A percentile compares a stretch with the other conserved stretches of the same genome.
Evolutionary conservation across 2,888 invertebrate genomes (phyloP).

Genomic region (Odontocolon sp.): DNA sequence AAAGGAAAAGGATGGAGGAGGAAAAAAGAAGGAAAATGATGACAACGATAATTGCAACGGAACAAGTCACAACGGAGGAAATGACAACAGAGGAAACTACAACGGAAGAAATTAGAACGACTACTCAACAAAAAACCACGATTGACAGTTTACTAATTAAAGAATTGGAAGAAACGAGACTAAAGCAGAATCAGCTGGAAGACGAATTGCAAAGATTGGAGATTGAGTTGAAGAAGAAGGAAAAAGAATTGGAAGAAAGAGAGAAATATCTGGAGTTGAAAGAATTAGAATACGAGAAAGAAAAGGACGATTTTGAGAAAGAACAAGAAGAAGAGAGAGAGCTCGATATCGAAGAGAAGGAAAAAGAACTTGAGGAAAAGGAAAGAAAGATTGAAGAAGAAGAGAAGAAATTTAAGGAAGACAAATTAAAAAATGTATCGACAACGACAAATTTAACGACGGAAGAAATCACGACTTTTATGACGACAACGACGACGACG

Average conservation of each 20-base stretch:
- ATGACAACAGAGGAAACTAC: not conserved
- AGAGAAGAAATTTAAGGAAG: slow-evolving; percentile 9
- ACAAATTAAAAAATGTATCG: not conserved
- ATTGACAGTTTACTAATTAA: slow-evolving; percentile 21
- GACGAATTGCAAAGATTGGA: slow-evolving; percentile 30
- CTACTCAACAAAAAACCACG: slow-evolving; percentile 18
- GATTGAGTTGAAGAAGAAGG: slow-evolving; percentile 44
- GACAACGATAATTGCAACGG: not conserved
- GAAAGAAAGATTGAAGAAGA: slow-evolving; percentile 27
- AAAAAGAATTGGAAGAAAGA: slow-evolving; percentile 51
- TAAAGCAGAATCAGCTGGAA: slow-evolving; percentile 47
- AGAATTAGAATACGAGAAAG: slow-evolving; percentile 47
- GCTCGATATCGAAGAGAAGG: slow-evolving; percentile 37
- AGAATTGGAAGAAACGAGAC: slow-evolving; percentile 36
- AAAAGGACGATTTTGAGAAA: slow-evolving; percentile 55
- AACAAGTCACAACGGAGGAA: not conserved
- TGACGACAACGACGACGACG: slow-evolving; percentile 16
- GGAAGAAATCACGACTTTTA: slow-evolving; percentile 16
- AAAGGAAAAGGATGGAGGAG: slow-evolving; percentile 5
- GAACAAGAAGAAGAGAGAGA: slow-evolving; percentile 21
- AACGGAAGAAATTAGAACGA: not conserved
- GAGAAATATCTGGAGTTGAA: slow-evolving; percentile 51
- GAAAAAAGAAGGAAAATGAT: slow-evolving; percentile 21
- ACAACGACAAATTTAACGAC: not conserved
- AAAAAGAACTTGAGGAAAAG: slow-evolving; percentile 39